Conservation (phyloP, 1,140 invertebrate genomes). For the Sitodiplosis mosellana region DNA sequence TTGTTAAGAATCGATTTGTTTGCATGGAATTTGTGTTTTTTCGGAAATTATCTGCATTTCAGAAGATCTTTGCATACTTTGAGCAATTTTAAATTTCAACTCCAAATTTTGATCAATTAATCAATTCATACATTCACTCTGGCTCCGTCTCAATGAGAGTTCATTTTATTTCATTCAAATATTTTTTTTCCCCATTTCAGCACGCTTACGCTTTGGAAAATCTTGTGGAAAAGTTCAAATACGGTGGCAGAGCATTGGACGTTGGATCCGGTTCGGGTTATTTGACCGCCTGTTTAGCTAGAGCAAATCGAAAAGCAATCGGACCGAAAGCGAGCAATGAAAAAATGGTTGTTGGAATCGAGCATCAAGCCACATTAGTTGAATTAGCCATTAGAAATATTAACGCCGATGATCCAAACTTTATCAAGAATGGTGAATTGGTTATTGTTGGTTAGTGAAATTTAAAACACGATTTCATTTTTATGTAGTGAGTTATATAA, state of each 20-base stretch:
- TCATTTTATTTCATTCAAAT: background rate
- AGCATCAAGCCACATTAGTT: constrained; percentile 79
- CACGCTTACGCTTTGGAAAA: constrained; percentile 89
- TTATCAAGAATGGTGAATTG: constrained; percentile 33
- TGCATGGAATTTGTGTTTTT: too few relatives aligned
- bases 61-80: too few relatives aligned
- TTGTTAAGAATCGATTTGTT: too few relatives aligned
- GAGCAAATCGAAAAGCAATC: constrained; percentile 45
- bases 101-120: too few relatives aligned
- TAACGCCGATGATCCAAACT: constrained; percentile 42
- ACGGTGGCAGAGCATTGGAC: constrained; percentile 70
- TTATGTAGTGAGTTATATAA: too few relatives aligned
- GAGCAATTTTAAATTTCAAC: too few relatives aligned
- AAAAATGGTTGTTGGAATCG: constrained; percentile 58
- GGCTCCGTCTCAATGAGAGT: background rate
- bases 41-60: too few relatives aligned
- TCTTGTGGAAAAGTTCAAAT: constrained; percentile 60
- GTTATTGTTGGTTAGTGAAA: constrained; percentile 50
- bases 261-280: constrained; percentile 93
- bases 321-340: constrained; percentile 42
- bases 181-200: constrained; percentile 17
- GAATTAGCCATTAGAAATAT: constrained; percentile 59
- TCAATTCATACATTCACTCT: too few relatives aligned
- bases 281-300: constrained; percentile 90
- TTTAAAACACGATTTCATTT: too few relatives aligned